phyloP scores from a whole-genome alignment of 2,113 vertebrate species.

The Amphiprion percula region DNA sequence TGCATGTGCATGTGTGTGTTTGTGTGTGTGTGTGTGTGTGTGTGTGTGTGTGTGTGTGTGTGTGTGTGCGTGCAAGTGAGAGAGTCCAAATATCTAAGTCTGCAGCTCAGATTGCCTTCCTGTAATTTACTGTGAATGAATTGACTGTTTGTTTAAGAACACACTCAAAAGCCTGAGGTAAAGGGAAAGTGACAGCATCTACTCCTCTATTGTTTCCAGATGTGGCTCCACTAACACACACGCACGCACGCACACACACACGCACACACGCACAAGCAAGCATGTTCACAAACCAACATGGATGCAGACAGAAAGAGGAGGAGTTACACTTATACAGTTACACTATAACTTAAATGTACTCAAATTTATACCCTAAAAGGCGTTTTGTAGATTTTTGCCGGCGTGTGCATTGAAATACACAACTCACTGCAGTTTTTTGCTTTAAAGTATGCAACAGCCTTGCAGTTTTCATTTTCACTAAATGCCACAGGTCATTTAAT shows the following conservation, averaged over 20 bases:
- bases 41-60: conserved; percentile 25
- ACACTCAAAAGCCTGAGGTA: conserved; percentile 73
- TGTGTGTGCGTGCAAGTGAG: conserved; percentile 1
- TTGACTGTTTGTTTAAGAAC: conserved; percentile 83
- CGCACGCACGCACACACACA: conserved; percentile 24
- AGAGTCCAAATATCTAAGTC: conserved; percentile 60
- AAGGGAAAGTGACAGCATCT: conserved; percentile 82
- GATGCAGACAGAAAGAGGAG: conserved; percentile 14
- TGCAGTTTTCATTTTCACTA: not conserved
- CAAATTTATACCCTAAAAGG: conserved; percentile 41
- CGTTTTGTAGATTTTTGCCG: not conserved
- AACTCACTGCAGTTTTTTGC: not conserved
- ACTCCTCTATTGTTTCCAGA: conserved; percentile 81
- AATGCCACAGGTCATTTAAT: conserved; percentile 44
- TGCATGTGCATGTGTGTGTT: not conserved
- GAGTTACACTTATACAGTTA: not conserved
- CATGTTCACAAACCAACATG: conserved; percentile 35
- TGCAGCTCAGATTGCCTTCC: conserved; percentile 77
- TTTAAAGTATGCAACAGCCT: not conserved
- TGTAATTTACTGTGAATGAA: conserved; percentile 80
- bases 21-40: conserved; percentile 34
- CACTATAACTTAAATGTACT: not conserved
- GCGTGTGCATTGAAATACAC: conserved; percentile 12
- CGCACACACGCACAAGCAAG: conserved; percentile 9
- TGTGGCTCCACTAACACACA: conserved; percentile 57